Evolutionary conservation across 1,140 invertebrate species (phyloP), one percentile per base, ranked within the genome.

Genomic region (Aphaenogaster floridana): DNA sequence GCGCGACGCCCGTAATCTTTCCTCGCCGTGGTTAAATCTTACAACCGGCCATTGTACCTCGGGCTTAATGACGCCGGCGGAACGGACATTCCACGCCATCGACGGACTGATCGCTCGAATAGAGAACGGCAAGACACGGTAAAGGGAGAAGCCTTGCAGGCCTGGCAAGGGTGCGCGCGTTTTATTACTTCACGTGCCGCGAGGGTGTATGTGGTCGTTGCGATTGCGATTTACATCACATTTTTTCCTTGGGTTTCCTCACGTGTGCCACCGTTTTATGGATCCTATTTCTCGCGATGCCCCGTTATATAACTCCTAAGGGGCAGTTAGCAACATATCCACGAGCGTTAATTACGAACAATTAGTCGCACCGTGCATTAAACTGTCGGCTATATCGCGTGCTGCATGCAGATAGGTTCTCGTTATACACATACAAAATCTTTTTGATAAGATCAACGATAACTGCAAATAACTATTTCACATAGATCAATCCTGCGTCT

Each of bases 121-220:
- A 39, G 13, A 54, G 28, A 28, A 39, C 64, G 6, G 50, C 17
- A 15, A 78, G 42, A 21, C 21, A 61, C 28, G 69, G 17, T 28
- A 68, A 34, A 7, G 66, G 36, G 34, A 59, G 61, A 72, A 87
- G 59, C 50, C 34, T 52, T 52, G 59, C 69, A 2, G 34, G 48
- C 11, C 21, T 42, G 54, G 83, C 50, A 9, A 76, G 13, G 7
- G 34, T 21, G 50, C 69, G 13, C 87, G 79, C 54, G 69, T 86
- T 80, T 80, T 86, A 89, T 76, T 90, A 59, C 83, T 45, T 50
- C 57, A 89, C 87, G 81, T 86, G 74, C 34, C 66, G 50, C 71
- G 64, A 59, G 17, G 39, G 36, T 68, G 36, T 71, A 42, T 45
- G 71, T 50, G 48, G 63, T 8, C 63, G 8, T 74, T 61, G 54